Base-by-base conservation (phyloP, 1,140 invertebrate genomes). In the Leptinotarsa defecta region DNA sequence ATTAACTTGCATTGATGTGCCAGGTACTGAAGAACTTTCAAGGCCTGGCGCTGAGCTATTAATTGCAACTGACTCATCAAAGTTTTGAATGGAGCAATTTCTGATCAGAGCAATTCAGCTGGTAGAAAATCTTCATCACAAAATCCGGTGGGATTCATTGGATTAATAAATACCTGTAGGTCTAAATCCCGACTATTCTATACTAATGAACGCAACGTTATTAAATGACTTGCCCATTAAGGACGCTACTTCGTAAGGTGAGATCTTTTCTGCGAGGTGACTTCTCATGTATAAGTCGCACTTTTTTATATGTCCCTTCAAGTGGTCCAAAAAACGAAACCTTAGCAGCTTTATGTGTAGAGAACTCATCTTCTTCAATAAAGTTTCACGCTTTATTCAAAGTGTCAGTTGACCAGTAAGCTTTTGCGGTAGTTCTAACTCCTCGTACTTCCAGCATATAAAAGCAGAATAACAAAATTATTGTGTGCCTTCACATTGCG, bases 261-360 rank as follows among this genome's bases (percentile, higher is more conserved):
- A 2, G 22, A 24, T 24, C 22, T 24, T 24, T 24, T 24, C 22
- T 24, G 22, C 22, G 22, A 24, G 22, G 22, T 24, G 2, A 24
- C 22, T 24, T 24, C 22, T 24, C 22, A 24, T 24, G 22, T 24
- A 24, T 24, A 24, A 0, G 24, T 24, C 24, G 3, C 24, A 4
- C 24, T 4, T 24, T 24, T 24, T 24, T 24, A 24, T 24, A 24
- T 24, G 3, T 1, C 24, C 3, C 24, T 24, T 24, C 24, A 4
- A 24, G 4, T 24, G 24, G 3, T 24, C 3, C 24, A 24, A 24
- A 4, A 24, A 24, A 24, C 24, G 24, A 24, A 24, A 24, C 24
- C 24, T 83, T 81, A 78, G 78, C 76, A 78, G 80, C 82, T 74
- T 81, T 84, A 80, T 81, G 79, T 80, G 83, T 83, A 76, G 82